Base-by-base conservation (phyloP, 2,797 vertebrate genomes). In the Enteromius treurensis region DNA sequence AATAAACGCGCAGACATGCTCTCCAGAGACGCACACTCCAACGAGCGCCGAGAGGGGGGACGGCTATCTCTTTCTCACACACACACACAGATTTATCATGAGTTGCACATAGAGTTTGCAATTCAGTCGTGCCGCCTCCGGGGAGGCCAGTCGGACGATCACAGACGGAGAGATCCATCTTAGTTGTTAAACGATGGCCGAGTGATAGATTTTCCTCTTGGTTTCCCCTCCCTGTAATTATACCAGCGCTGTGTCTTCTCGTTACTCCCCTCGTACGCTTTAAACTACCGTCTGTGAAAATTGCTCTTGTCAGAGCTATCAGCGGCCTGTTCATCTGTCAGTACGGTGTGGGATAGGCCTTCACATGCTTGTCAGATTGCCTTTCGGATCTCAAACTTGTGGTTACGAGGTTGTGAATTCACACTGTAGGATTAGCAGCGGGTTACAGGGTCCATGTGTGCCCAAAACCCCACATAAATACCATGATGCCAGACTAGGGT, bases 151-250 rank as follows among this genome's bases (percentile, higher is more conserved):
- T 84, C 74, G 32, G 87, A 86, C 40, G 51, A 87, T 84, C 90
- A 87, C 90, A 82, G 88, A 93, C 91, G 90, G 55, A 60, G 23
- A 51, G 68, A 81, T 83, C 67, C 37, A 65, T 70, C 76, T 32
- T 90, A 70, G 83, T 84, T 88, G 84, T 84, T 85, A 83, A 88
- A 76, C 60, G 80, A 83, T 83, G 74, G 78, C 78, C 45, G 51
- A 84, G 84, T 87, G 84, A 89, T 85, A 70, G 73, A 86, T 89
- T 81, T 83, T 80, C 81, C 73, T 89, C 85, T 91, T 90, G 91
- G 89, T 91, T 71, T 74, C 89, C 90, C 86, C 91, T 90, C 93
- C 92, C 90, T 92, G 89, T 94, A 95, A 95, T 95, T 95, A 95
- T 90, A 91, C 90, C 91, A 90, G 89, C 77, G 60, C 77, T 83